Evolutionary conservation across 1,140 invertebrate species (phyloP).

Genomic region (Pissodes strobi): DNA sequence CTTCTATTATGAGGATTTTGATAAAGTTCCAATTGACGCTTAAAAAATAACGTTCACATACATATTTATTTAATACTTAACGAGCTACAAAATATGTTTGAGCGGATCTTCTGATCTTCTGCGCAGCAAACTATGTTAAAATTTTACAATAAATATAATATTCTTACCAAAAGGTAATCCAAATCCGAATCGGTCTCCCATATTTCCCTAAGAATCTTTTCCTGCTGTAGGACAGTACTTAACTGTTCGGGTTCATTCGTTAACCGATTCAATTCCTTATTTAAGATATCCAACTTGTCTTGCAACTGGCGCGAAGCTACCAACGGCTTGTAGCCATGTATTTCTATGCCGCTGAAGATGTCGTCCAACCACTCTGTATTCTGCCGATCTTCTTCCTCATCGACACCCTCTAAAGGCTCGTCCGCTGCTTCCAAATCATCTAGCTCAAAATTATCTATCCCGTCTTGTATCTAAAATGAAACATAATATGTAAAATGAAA

Average conservation of each 20-base stretch:
- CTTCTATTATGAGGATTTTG: conserved; percentile 15
- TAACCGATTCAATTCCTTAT: background rate
- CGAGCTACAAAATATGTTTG: too few relatives aligned
- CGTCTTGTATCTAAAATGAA: background rate
- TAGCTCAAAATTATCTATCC: background rate
- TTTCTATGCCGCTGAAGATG: background rate
- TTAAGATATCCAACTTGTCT: conserved; percentile 4
- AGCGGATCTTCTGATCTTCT: background rate
- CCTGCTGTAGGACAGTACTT: background rate
- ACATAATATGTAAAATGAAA: background rate
- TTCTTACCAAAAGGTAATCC: conserved; percentile 9
- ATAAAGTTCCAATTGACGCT: background rate
- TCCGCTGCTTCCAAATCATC: background rate
- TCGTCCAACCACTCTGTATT: conserved; percentile 6
- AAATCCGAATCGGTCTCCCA: conserved; percentile 18
- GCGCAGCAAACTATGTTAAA: background rate
- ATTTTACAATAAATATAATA: background rate
- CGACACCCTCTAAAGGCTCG: background rate
- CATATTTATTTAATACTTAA: background rate
- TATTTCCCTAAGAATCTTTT: conserved; percentile 7
- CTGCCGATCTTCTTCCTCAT: background rate
- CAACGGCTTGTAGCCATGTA: background rate
- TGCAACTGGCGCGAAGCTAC: background rate
- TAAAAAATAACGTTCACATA: background rate
- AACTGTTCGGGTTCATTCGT: background rate